Evolutionary conservation across 2,797 vertebrate species (phyloP), one percentile per base, ranked within the genome.

Genomic region (Malurus leucopterus): DNA sequence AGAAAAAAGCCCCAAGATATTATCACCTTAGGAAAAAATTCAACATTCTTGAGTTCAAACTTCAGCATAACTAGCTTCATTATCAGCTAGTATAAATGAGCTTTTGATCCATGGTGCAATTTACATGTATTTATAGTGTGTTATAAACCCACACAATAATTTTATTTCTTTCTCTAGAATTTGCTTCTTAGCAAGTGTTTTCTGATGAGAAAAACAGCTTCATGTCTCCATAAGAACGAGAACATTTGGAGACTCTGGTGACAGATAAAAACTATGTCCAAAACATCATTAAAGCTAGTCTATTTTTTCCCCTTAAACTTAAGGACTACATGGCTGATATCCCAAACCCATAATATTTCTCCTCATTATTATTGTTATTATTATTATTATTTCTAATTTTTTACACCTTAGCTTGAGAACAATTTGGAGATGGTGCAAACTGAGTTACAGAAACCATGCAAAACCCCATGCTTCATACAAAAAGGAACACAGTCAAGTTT

Each of bases 61-160:
- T 82, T 88, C 69, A 69, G 32, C 27, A 64, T 63, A 92, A 89
- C 55, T 43, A 63, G 32, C 23, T 43, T 88, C 69, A 70, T 86
- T 90, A 87, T 49, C 34, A 86, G 36, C 72, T 87, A 40, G 86
- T 53, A 70, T 38, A 93, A 92, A 91, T 54, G 53, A 89, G 82
- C 53, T 86, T 91, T 73, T 78, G 73, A 88, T 92, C 90, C 79
- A 89, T 84, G 76, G 79, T 44, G 30, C 72, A 89, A 93, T 95
- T 94, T 90, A 67, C 49, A 47, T 73, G 44, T 85, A 91, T 72
- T 94, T 90, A 55, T n/a, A 72, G n/a, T 3, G 3, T 55, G 22
- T 59, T 90, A 81, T 53, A 91, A 95, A 77, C 86, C 93, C 94
- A 95, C 93, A 70, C 86, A 72, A 71, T 67, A 75, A 64, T 90